Conservation (phyloP, 2,797 vertebrate species). For the Phataginus tetradactyla region DNA sequence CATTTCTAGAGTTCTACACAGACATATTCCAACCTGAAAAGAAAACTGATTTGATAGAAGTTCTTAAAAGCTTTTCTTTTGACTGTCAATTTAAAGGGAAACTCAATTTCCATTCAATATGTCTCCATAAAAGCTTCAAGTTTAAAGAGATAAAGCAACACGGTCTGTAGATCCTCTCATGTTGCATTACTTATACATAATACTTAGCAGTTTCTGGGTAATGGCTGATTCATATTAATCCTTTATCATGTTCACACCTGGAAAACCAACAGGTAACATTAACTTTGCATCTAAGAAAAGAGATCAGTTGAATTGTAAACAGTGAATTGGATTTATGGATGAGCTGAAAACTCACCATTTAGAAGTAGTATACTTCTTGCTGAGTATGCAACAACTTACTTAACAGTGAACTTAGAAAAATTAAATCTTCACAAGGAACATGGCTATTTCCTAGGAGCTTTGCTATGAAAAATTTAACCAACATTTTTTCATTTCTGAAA, state of each 20-base stretch:
- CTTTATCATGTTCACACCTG: background rate
- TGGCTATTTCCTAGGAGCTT: background rate
- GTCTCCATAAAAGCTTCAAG: background rate
- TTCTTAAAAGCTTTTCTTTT: background rate
- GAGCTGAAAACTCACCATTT: background rate
- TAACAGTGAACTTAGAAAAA: conserved; percentile 15
- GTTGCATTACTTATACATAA: background rate
- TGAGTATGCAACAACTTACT: background rate
- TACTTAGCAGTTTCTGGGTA: conserved; percentile 1
- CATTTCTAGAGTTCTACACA: background rate
- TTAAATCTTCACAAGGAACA: background rate
- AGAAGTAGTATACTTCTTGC: background rate
- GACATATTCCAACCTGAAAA: conserved; percentile 5
- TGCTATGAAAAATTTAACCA: background rate
- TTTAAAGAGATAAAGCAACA: conserved; percentile 7
- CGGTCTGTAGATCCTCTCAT: background rate
- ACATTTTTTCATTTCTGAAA: conserved; percentile 1
- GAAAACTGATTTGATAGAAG: conserved; percentile 9
- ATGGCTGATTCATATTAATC: background rate
- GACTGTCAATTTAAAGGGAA: background rate
- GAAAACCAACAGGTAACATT: background rate
- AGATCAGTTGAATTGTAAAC: background rate
- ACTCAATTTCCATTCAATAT: background rate
- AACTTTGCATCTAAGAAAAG: background rate
- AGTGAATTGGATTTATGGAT: background rate